phyloP scores from a whole-genome alignment of 92 coral and sea anemone genomes.

The Parazoanthus atlanticus region DNA sequence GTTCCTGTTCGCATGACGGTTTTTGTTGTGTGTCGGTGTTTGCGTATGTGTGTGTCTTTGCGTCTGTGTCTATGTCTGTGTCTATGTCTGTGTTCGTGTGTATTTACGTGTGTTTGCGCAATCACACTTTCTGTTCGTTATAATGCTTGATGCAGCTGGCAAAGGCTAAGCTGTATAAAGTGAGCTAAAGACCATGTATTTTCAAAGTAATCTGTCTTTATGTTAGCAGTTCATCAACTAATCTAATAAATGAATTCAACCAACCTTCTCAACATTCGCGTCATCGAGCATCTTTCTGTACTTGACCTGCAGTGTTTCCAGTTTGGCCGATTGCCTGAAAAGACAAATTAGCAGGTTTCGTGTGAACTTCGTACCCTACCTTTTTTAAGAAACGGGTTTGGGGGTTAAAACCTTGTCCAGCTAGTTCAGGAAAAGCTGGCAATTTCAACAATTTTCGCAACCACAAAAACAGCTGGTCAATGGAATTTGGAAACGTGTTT shows the following conservation, averaged over 20 bases:
- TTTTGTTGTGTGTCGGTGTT: not conserved
- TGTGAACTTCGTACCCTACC: not conserved
- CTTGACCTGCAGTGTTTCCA: constrained; percentile 75
- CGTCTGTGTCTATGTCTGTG: too few relatives aligned
- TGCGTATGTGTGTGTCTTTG: not conserved
- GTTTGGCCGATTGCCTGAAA: constrained; percentile 81
- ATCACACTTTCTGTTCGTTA: too few relatives aligned
- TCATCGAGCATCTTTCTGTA: constrained; percentile 80
- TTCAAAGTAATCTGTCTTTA: not conserved
- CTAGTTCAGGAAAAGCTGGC: too few relatives aligned
- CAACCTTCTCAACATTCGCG: constrained; percentile 83
- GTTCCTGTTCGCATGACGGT: not conserved
- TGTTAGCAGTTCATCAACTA: not conserved
- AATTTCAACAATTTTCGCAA: too few relatives aligned
- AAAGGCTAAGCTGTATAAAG: not conserved
- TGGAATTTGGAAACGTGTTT: too few relatives aligned
- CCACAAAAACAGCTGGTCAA: too few relatives aligned
- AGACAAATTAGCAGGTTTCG: not conserved
- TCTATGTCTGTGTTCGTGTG: too few relatives aligned
- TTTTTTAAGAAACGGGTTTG: too few relatives aligned
- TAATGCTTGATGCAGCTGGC: not conserved
- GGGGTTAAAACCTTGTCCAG: too few relatives aligned
- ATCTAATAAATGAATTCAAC: not conserved
- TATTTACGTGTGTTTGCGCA: too few relatives aligned
- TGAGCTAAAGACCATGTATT: not conserved